These are phyloP conservation scores for Caenorhabditis afra DNA, from an alignment of 2,888 invertebrate species.

Conservation along the genomic window DNA sequence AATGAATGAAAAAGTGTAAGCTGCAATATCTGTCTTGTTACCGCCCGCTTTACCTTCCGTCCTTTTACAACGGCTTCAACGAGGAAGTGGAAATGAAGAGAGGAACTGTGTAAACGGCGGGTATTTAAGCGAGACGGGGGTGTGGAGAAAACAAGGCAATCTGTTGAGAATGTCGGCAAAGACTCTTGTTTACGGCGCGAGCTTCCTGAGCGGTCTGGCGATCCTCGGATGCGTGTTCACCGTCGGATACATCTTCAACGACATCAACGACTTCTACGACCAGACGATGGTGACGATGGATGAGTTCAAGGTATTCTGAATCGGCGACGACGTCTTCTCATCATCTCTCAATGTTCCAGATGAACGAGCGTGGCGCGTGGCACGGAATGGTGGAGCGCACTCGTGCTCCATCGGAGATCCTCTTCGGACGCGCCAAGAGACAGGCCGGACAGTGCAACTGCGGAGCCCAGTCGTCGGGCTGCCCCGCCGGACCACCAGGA, in stretches of 20 bases:
- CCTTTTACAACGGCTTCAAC: too few species aligned
- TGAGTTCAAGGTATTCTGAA: slow-evolving; percentile 38
- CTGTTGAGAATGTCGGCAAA: slow-evolving; percentile 39
- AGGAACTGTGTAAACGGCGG: too few species aligned
- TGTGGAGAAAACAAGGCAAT: not conserved
- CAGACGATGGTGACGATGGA: slow-evolving; percentile 49
- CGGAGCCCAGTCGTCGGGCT: slow-evolving; percentile 52
- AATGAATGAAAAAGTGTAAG: too few species aligned
- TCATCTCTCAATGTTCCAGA: slow-evolving; percentile 1
- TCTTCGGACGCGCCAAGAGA: slow-evolving; percentile 56
- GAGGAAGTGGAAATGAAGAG: too few species aligned
- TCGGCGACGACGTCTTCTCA: not conserved
- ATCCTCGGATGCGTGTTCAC: slow-evolving; percentile 51
- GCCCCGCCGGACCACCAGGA: slow-evolving; percentile 72
- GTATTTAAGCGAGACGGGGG: slow-evolving; percentile 19
- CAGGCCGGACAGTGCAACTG: slow-evolving; percentile 56
- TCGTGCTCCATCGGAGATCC: slow-evolving; percentile 47
- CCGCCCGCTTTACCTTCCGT: too few species aligned
- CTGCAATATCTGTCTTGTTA: too few species aligned
- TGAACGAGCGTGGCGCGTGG: slow-evolving; percentile 52
- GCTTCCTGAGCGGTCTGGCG: slow-evolving; percentile 46
- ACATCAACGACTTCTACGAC: slow-evolving; percentile 52
- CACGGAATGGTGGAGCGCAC: slow-evolving; percentile 53
- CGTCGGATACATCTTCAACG: slow-evolving; percentile 53
- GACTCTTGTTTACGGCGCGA: slow-evolving; percentile 48